phyloP scores from a whole-genome alignment of 2,888 invertebrate species.

The Corbicula japonica region DNA sequence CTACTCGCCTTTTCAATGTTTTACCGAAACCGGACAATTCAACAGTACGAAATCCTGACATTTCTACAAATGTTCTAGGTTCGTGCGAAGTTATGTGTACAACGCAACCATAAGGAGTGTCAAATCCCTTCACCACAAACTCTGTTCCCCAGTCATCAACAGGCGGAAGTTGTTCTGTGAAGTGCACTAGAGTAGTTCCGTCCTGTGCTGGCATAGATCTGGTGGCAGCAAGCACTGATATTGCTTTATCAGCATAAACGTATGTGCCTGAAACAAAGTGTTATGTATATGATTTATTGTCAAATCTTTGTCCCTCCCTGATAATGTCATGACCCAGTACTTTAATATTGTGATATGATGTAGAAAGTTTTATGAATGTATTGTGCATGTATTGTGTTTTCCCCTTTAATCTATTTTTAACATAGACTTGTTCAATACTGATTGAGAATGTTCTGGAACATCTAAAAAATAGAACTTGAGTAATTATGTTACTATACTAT shows the following conservation, averaged over 20 bases:
- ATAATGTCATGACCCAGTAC: too few relatives aligned
- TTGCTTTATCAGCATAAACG: conserved; percentile 39
- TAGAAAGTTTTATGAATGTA: too few relatives aligned
- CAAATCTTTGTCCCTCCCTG: too few relatives aligned
- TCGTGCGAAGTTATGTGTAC: conserved; percentile 37
- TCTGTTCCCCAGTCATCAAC: conserved; percentile 39
- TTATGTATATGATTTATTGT: too few relatives aligned
- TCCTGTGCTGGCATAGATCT: conserved; percentile 29
- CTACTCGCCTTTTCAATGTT: conserved; percentile 36
- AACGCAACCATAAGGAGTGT: conserved; percentile 31
- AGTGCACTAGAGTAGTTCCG: conserved; percentile 12
- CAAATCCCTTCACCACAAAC: conserved; percentile 30
- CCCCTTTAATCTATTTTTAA: too few relatives aligned
- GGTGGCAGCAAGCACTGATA: conserved; percentile 44
- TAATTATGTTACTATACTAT: too few relatives aligned
- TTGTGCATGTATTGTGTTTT: too few relatives aligned
- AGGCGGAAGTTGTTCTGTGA: conserved; percentile 48
- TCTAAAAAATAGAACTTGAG: too few relatives aligned
- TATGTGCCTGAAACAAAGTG: conserved; percentile 36
- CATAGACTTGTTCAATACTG: too few relatives aligned
- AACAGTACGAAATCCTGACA: conserved; percentile 38
- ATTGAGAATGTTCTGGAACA: too few relatives aligned
- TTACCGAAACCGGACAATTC: conserved; percentile 24
- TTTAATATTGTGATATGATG: too few relatives aligned
- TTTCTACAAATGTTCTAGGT: conserved; percentile 30